Evolutionary conservation across 1,140 invertebrate species (phyloP), one percentile per base, ranked within the genome.

Genomic region (Macrostomum lignano): DNA sequence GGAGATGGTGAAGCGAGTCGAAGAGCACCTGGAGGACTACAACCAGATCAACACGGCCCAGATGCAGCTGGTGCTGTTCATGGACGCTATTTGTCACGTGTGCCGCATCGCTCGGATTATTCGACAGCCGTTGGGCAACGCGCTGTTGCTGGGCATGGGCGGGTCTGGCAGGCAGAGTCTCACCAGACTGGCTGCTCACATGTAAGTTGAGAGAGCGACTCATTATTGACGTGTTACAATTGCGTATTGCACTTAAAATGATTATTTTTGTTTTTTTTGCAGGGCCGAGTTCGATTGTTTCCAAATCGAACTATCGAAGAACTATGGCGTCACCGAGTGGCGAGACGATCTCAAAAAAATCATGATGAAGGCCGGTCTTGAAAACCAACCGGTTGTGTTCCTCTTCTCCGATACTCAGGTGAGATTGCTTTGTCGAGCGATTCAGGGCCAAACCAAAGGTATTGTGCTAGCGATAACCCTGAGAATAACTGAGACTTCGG

Each of bases 21-120:
- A 57, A 7, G 55, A 78, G 45, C 74, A 71, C 45, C 55, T 79
- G 7, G 69, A 72, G 6, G 74, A 78, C 48, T 81, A 70, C 46
- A 76, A 74, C 44, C 58, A 73, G 7, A 57, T 63, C 14, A 68
- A 68, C 1, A 65, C 69, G 0, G 68, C 70, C 37, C 67, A 68
- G 41, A 74, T 78, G 70, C 65, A 65, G 29, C 51, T 79, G 43
- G 62, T 60, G 4, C 36, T 58, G 13, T 60, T 59, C 38, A 52
- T 51, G 45, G 52, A 57, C 41, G 56, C 56, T 17, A 43, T 59
- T 3, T 45, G 44, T 33, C 55, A 59, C 34, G 42, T 59, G 14
- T 46, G 44, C 38, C 44, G 55, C 11, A 58, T 60, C 17, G 43
- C 45, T 30, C 46, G 57, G 17, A 45, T 60, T 31, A 57, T 60